phyloP scores from a whole-genome alignment of 2,113 vertebrate species.

The Bujurquina vittata region DNA sequence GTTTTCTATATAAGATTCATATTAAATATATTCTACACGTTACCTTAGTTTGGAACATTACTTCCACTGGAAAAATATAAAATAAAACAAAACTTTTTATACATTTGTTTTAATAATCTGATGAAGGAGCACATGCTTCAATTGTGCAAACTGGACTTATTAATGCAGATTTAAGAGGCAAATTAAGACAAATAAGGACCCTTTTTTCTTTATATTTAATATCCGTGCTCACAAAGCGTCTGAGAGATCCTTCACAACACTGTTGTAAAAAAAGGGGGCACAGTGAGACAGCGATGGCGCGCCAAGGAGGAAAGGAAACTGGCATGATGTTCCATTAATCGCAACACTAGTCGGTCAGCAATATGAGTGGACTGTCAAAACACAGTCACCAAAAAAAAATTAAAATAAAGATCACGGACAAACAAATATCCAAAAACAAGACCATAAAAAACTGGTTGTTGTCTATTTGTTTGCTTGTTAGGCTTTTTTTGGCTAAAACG shows the following conservation, averaged over 20 bases:
- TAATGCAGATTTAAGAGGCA: constrained; percentile 70
- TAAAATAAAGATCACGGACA: constrained; percentile 74
- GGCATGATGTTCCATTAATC: constrained; percentile 60
- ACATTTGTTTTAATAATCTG: constrained; percentile 81
- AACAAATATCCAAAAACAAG: constrained; percentile 54
- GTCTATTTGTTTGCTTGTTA: constrained; percentile 50
- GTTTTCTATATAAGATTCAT: constrained; percentile 94
- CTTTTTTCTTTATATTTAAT: constrained; percentile 71
- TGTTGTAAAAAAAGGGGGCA: constrained; percentile 72
- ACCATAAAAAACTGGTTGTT: constrained; percentile 25
- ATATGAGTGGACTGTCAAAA: constrained; percentile 81
- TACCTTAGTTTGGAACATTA: constrained; percentile 90
- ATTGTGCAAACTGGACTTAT: constrained; percentile 92
- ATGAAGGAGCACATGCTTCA: constrained; percentile 93
- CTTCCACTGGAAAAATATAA: constrained; percentile 93
- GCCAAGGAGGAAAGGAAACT: constrained; percentile 34
- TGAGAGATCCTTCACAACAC: constrained; percentile 75
- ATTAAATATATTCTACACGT: constrained; percentile 99
- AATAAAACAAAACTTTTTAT: constrained; percentile 92
- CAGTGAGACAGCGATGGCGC: neutral
- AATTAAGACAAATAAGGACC: constrained; percentile 74
- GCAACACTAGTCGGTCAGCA: constrained; percentile 82
- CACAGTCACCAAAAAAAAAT: constrained; percentile 73
- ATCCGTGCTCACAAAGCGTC: constrained; percentile 82
- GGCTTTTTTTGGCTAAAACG: constrained; percentile 53